Evolutionary conservation across 1,140 invertebrate species (phyloP), one percentile per base, ranked within the genome.

Genomic region (Reticulitermes speratus): DNA sequence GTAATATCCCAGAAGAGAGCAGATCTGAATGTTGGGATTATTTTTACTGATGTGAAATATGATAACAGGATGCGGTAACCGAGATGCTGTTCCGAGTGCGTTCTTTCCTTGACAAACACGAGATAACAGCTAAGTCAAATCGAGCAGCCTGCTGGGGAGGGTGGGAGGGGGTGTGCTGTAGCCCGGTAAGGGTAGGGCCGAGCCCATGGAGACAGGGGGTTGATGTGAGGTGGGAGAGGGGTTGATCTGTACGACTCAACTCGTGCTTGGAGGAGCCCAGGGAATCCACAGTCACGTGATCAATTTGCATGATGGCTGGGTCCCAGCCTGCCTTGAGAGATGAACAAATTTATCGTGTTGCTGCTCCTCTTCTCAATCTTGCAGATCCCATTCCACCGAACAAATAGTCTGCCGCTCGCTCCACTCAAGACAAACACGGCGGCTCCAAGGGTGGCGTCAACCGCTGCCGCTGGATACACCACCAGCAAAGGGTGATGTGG

Each of bases 211-310:
- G 65, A 25, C 65, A 25, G 65, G 65, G 65, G 65, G 25, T 11
- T 14, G 25, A 75, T 30, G 65, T 30, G 65, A n/a, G n/a, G 65
- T 14, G n/a, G 25, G 65, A 7, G 65, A 30, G 65, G 65, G 65
- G 65, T 75, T 30, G 52, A 55, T 55, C 52, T 14, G 52, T 55
- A 55, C 52, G 52, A 55, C 52, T 55, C 52, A 30, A 75, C 65
- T 75, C 65, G 65, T 75, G n/a, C 65, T 75, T 75, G 65, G n/a
- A 75, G 65, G 65, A 75, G 65, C 65, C 65, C 65, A 75, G 65
- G 65, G 65, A 75, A 75, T 75, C 65, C 65, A 75, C 65, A 75
- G 65, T 75, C 65, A 75, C 65, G 65, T 75, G 65, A 75, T 75
- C 65, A 75, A 75, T 75, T 75, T 75, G 65, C 65, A 75, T 75